Evolutionary conservation across 1,140 invertebrate genomes (phyloP).

Genomic region (Aradophagus sp.): DNA sequence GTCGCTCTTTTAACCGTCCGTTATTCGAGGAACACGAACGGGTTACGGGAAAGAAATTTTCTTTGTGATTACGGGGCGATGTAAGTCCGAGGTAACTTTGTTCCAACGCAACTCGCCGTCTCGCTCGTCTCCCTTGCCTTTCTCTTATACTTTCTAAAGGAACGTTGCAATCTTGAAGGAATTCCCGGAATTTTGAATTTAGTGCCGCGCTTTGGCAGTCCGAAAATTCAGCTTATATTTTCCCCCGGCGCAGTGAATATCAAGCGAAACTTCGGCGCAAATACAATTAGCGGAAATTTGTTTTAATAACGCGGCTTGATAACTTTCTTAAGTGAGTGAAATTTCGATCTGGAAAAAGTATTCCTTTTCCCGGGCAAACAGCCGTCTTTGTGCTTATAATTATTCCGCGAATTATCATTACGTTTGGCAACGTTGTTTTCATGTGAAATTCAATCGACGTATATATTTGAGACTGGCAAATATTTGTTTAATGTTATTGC

Average conservation of each 20-base stretch:
- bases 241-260: slow-evolving; percentile 57
- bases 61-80: slow-evolving; percentile 55
- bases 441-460: no score
- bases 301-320: slow-evolving; percentile 59
- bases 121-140: slow-evolving; percentile 14
- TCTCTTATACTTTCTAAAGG: slow-evolving; percentile 48
- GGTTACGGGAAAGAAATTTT: slow-evolving; percentile 60
- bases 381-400: no score
- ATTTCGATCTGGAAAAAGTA: no score
- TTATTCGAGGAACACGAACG: no score
- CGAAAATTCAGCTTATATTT: slow-evolving; percentile 64
- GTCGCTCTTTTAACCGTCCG: no score
- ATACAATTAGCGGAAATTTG: slow-evolving; percentile 60
- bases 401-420: no score
- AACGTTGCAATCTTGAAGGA: slow-evolving; percentile 66
- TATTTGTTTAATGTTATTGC: no score
- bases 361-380: no score
- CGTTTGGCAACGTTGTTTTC: no score
- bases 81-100: slow-evolving; percentile 58
- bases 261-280: slow-evolving; percentile 54
- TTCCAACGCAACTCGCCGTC: slow-evolving; percentile 27
- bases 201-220: slow-evolving; percentile 62
- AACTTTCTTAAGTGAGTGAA: no score
- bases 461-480: no score
- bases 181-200: slow-evolving; percentile 68